These are phyloP conservation scores for Solenopsis invicta DNA, from an alignment of 1,140 invertebrate genomes.

Conservation along the genomic window DNA sequence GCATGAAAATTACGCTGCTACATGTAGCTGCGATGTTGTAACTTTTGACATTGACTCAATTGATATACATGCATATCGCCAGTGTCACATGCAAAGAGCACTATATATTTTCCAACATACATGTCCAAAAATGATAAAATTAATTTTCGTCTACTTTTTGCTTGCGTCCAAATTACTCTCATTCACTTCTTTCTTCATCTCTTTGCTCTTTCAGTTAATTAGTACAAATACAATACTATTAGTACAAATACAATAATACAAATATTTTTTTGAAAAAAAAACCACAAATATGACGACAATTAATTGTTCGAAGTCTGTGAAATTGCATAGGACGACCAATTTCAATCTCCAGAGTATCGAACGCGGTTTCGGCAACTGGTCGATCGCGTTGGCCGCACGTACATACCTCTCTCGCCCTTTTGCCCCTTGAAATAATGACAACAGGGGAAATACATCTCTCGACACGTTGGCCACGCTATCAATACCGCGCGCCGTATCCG, in stretches of 20 bases:
- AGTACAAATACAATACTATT: too few species aligned
- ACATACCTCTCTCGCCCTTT: not conserved
- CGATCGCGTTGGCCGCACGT: not conserved
- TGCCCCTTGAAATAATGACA: conserved; percentile 25
- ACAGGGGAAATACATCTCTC: conserved; percentile 49
- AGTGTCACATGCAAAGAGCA: not conserved
- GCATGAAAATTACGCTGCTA: conserved; percentile 17
- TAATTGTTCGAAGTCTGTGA: conserved; percentile 28
- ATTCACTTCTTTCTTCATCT: not conserved
- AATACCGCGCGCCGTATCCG: conserved; percentile 39
- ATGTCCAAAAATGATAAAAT: not conserved
- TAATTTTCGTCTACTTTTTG: not conserved
- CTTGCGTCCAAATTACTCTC: not conserved
- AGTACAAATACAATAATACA: too few species aligned
- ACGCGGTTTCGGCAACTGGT: conserved; percentile 31
- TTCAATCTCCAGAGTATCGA: conserved; percentile 44
- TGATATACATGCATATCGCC: not conserved
- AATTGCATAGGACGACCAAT: conserved; percentile 4
- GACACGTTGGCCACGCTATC: conserved; percentile 50
- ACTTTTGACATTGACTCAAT: not conserved
- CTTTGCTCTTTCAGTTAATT: not conserved
- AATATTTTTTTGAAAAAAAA: not conserved
- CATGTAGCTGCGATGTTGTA: not conserved
- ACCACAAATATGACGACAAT: not conserved
- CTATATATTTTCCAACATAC: too few species aligned